A percentile compares a stretch with the other conserved stretches of the same genome.
Conservation (phyloP, 2,888 invertebrate genomes). For the Dasysyrphus tricinctus region DNA sequence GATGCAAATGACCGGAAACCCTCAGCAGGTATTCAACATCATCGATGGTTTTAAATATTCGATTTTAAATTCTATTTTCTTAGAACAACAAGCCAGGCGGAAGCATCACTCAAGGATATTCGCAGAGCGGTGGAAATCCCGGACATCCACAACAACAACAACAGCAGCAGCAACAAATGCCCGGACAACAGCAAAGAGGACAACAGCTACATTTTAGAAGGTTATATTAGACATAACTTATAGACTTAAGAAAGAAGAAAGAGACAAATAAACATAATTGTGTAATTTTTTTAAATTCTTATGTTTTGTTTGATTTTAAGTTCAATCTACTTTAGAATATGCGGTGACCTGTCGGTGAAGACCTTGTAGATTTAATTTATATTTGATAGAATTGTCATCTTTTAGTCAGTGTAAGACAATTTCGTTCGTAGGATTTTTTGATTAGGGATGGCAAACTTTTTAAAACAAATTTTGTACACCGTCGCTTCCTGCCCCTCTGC, state of each 20-base stretch:
- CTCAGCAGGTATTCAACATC: conserved; percentile 77
- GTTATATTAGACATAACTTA: conserved; percentile 73
- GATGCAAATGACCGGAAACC: conserved; percentile 80
- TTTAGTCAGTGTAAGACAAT: no score
- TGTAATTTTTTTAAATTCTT: background rate
- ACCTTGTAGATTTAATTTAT: no score
- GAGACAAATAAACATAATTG: background rate
- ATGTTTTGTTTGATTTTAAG: background rate
- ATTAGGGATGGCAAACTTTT: no score
- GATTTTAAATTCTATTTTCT: conserved; percentile 74
- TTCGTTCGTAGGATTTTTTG: no score
- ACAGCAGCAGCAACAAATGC: conserved; percentile 78
- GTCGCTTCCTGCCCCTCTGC: no score
- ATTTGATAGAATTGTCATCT: no score
- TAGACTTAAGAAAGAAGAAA: background rate
- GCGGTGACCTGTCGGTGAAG: no score
- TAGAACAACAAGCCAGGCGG: conserved; percentile 91
- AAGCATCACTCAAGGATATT: conserved; percentile 93
- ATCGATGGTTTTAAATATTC: conserved; percentile 24
- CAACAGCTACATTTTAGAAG: conserved; percentile 80
- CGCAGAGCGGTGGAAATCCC: conserved; percentile 86
- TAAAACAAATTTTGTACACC: no score
- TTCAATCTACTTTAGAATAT: no score
- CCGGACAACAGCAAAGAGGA: conserved; percentile 78
- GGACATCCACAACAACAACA: conserved; percentile 76